Evolutionary conservation across 2,888 invertebrate species (phyloP).

Genomic region (Philonicus albiceps): DNA sequence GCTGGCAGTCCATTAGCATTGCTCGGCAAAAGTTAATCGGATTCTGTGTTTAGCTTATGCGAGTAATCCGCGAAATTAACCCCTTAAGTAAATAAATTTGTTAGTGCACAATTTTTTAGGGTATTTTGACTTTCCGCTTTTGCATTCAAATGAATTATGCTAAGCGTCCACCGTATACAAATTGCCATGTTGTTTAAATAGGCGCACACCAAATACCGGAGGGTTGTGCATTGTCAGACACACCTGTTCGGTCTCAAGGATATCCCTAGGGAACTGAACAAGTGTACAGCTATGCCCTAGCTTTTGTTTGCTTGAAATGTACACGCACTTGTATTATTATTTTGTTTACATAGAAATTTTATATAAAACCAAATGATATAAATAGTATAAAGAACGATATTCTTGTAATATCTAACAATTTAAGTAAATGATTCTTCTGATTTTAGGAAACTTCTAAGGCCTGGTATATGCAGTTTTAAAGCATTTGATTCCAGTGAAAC

Average conservation of each 20-base stretch:
- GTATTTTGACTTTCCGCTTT: neutral
- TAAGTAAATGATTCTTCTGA: too few relatives aligned
- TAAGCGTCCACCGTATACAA: conserved; percentile 13
- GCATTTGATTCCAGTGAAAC: too few relatives aligned
- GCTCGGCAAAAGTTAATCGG: conserved; percentile 4
- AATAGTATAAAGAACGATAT: neutral
- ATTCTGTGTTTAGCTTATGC: conserved; percentile 10
- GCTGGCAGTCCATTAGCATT: conserved; percentile 24
- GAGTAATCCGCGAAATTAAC: conserved; percentile 32
- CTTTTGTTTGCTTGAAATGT: neutral
- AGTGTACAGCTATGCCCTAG: neutral
- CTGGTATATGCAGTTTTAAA: too few relatives aligned
- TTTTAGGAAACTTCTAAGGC: too few relatives aligned
- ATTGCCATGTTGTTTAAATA: conserved; percentile 25
- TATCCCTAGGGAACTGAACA: neutral
- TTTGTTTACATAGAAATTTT: neutral
- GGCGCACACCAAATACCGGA: neutral
- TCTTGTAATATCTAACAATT: neutral
- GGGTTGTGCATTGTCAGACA: neutral
- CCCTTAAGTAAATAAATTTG: conserved; percentile 30
- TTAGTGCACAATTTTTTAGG: conserved; percentile 19
- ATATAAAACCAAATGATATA: neutral
- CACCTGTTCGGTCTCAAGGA: conserved; percentile 21
- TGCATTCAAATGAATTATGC: conserved; percentile 25
- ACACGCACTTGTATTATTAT: neutral